phyloP scores from a whole-genome alignment of 1,140 invertebrate species.

The Oppia nitens region DNA sequence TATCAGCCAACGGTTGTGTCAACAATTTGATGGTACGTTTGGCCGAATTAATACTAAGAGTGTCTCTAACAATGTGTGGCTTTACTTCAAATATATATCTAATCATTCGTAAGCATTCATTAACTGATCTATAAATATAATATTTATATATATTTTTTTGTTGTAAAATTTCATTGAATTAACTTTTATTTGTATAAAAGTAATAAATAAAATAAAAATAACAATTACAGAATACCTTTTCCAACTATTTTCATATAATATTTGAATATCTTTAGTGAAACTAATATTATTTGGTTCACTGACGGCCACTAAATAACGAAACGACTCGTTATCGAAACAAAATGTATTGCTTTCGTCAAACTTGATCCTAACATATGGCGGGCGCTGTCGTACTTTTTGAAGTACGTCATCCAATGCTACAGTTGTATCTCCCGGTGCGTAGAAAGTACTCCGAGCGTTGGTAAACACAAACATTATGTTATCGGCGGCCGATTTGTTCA shows the following conservation, averaged over 20 bases:
- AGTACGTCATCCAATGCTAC: slow-evolving; percentile 4
- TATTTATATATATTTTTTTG: too few species aligned
- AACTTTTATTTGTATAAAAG: too few species aligned
- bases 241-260: not conserved
- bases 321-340: not conserved
- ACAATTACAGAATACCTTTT: too few species aligned
- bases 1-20: not conserved
- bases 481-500: slow-evolving; percentile 20
- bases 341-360: not conserved
- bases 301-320: not conserved
- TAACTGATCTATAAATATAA: not conserved
- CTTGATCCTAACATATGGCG: not conserved
- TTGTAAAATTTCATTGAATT: too few species aligned
- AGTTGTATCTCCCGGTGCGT: slow-evolving; percentile 13
- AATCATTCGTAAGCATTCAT: not conserved
- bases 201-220: too few species aligned
- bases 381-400: not conserved
- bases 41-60: not conserved
- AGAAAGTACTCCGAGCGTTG: slow-evolving; percentile 13
- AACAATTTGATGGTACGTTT: not conserved
- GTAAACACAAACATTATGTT: slow-evolving; percentile 24
- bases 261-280: not conserved
- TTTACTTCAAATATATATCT: not conserved
- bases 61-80: slow-evolving; percentile 4
- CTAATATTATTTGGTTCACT: not conserved